Conservation (phyloP, 2,888 invertebrate genomes). For the Andrena minutula region DNA sequence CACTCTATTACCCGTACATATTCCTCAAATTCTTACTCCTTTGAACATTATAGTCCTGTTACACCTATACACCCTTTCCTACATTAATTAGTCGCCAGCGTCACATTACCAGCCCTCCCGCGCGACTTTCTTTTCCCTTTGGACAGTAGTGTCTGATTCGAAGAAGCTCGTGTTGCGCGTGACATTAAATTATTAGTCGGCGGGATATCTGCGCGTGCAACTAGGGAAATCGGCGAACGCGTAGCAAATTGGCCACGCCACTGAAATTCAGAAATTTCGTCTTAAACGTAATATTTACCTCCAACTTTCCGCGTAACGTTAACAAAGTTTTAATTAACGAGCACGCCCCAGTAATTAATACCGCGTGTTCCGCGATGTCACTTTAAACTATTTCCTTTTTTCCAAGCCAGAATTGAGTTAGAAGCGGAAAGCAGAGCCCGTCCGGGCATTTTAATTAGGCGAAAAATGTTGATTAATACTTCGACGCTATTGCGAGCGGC, state of each 20-base stretch:
- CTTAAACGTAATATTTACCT: not conserved
- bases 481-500: not conserved
- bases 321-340: slow-evolving; percentile 5
- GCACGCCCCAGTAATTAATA: not conserved
- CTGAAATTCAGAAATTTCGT: not conserved
- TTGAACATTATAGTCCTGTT: not conserved
- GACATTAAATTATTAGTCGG: not conserved
- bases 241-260: not conserved
- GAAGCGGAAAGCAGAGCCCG: not conserved
- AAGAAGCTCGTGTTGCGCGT: not conserved
- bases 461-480: slow-evolving; percentile 17
- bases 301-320: not conserved
- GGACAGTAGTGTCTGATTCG: not conserved
- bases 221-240: not conserved
- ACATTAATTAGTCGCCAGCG: not conserved
- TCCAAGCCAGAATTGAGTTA: not conserved
- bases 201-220: not conserved
- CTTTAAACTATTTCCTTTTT: not conserved
- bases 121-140: no score
- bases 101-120: no score
- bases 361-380: not conserved
- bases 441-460: not conserved
- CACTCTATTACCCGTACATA: not conserved
- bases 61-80: not conserved
- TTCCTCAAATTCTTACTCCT: not conserved